Conservation (phyloP, 2,888 invertebrate genomes). For the Eutolmus rufibarbis region DNA sequence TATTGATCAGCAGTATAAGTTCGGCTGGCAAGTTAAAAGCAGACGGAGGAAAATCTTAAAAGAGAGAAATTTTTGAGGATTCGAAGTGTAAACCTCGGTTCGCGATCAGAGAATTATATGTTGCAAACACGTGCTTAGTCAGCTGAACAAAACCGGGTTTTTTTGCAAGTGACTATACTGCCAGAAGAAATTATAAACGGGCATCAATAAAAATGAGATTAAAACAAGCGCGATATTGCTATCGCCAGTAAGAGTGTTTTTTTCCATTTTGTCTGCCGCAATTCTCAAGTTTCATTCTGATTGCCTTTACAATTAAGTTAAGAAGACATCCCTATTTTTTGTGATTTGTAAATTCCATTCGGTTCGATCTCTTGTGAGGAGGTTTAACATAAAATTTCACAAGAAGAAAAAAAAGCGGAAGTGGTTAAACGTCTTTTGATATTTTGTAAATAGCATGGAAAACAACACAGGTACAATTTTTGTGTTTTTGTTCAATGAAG, state of each 20-base stretch:
- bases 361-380: background rate
- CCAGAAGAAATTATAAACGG: background rate
- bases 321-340: background rate
- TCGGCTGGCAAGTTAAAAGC: background rate
- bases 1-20: background rate
- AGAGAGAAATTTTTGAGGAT: background rate
- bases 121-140: background rate
- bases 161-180: background rate
- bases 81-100: background rate
- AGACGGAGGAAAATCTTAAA: background rate
- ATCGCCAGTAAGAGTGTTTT: background rate
- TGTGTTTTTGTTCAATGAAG: background rate
- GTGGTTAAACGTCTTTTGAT: background rate
- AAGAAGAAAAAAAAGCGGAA: background rate
- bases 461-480: background rate
- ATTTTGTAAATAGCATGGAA: background rate
- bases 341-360: background rate
- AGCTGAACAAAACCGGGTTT: background rate
- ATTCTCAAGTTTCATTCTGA: conserved; percentile 12
- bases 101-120: background rate
- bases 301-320: background rate
- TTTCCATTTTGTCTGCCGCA: background rate
- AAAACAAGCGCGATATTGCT: background rate
- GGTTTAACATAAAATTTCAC: background rate
- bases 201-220: background rate